Evolutionary conservation across 1,140 invertebrate species (phyloP).

Genomic region (Drosophila nebulosa): DNA sequence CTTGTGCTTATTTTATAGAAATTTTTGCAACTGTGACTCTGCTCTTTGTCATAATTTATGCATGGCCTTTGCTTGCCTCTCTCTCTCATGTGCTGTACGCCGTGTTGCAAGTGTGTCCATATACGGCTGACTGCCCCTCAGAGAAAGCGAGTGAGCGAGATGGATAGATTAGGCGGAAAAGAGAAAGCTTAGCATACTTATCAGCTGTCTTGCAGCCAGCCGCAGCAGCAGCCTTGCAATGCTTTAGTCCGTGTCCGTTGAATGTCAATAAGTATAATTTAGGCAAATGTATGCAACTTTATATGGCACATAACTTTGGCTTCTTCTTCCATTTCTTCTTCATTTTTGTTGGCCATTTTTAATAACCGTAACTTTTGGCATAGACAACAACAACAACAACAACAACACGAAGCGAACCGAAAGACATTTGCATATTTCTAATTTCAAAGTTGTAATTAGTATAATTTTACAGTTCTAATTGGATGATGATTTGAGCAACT

Average conservation of each 20-base stretch:
- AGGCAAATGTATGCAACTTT: constrained; percentile 67
- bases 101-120: constrained; percentile 5
- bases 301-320: background rate
- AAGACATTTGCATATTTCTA: constrained; percentile 73
- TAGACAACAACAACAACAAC: constrained; percentile 6
- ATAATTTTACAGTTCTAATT: constrained; percentile 78
- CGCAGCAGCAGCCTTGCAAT: constrained; percentile 48
- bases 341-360: constrained; percentile 55
- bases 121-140: background rate
- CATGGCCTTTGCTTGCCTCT: constrained; percentile 49
- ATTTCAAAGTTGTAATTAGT: constrained; percentile 80
- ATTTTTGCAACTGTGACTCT: constrained; percentile 25
- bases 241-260: constrained; percentile 11
- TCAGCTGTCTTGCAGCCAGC: constrained; percentile 57
- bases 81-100: constrained; percentile 36
- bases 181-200: constrained; percentile 59
- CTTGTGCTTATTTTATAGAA: background rate
- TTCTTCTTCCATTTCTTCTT: constrained; percentile 3
- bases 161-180: background rate
- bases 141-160: background rate
- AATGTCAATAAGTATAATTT: constrained; percentile 72
- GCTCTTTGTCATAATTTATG: constrained; percentile 63
- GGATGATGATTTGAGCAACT: constrained; percentile 73
- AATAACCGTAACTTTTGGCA: constrained; percentile 62
- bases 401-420: background rate